phyloP scores from a whole-genome alignment of 2,797 vertebrate genomes.

The Syngnathus acus region DNA sequence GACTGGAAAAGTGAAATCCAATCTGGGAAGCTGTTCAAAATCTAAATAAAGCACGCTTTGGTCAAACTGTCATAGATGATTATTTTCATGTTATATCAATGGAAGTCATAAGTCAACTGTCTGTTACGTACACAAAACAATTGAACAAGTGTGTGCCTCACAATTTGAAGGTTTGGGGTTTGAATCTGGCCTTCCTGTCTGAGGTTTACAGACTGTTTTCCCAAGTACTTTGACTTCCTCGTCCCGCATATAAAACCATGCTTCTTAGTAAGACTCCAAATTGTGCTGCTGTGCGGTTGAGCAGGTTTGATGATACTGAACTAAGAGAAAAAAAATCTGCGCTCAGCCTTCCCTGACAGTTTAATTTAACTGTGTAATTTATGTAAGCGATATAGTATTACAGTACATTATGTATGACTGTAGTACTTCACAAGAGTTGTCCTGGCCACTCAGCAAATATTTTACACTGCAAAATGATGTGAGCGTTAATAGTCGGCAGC shows the following conservation, averaged over 20 bases:
- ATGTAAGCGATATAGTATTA: too few species aligned
- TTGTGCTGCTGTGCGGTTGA: background rate
- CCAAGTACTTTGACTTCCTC: too few species aligned
- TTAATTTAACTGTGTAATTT: too few species aligned
- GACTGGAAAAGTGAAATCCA: conserved; percentile 37
- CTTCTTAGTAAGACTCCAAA: background rate
- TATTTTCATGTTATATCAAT: background rate
- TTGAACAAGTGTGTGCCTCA: background rate
- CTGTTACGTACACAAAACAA: background rate
- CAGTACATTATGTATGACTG: background rate
- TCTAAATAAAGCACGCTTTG: conserved; percentile 13
- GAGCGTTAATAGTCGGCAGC: too few species aligned
- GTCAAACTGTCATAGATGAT: conserved; percentile 13
- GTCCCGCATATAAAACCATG: background rate
- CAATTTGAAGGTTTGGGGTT: background rate
- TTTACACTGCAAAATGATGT: background rate
- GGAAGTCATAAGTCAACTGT: background rate
- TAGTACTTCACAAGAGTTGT: background rate
- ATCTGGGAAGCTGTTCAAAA: conserved; percentile 32
- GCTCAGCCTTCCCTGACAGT: too few species aligned
- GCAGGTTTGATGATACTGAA: background rate
- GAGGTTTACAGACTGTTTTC: background rate
- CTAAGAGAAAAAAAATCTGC: background rate
- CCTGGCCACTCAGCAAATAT: background rate
- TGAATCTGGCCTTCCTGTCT: background rate